Percentiles rank a stretch among this genome's conserved stretches.
Evolutionary conservation across 2,797 vertebrate species (phyloP).

Genomic region (Malacoraja senta): DNA sequence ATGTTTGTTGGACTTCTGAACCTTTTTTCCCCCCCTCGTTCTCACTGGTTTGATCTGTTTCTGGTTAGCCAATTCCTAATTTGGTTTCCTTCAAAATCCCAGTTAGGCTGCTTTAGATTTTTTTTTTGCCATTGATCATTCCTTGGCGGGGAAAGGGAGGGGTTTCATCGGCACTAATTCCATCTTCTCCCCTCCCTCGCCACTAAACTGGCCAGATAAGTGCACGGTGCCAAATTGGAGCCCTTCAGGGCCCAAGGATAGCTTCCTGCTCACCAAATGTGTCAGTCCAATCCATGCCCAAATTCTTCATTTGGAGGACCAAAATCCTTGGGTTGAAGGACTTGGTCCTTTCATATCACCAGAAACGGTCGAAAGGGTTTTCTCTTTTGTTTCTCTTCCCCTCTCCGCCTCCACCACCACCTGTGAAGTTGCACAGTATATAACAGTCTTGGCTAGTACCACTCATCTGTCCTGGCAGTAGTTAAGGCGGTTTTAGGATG

Average conservation of each 20-base stretch:
- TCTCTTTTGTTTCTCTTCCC: too few species aligned
- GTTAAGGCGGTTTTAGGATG: conserved; percentile 6
- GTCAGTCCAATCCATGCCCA: not conserved
- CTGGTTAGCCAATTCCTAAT: conserved; percentile 17
- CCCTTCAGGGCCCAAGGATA: not conserved
- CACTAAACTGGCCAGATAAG: not conserved
- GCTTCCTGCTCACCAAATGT: not conserved
- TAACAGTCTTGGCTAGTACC: not conserved
- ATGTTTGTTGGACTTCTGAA: not conserved
- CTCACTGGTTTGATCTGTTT: conserved; percentile 11
- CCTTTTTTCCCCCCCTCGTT: not conserved
- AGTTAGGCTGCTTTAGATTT: not conserved
- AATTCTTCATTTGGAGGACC: not conserved
- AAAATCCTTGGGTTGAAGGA: not conserved
- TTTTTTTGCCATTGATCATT: not conserved
- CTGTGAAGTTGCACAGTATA: not conserved
- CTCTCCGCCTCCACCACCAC: not conserved
- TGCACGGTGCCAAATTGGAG: not conserved
- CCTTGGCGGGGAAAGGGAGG: not conserved
- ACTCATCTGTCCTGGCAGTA: not conserved
- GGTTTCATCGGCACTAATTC: not conserved
- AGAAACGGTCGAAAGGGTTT: too few species aligned
- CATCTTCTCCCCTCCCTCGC: too few species aligned
- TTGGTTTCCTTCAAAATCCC: not conserved
- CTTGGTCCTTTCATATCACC: not conserved